Evolutionary conservation across 2,888 invertebrate genomes (phyloP), one percentile per base, ranked within the genome.

Genomic region (Chloromyia formosa): DNA sequence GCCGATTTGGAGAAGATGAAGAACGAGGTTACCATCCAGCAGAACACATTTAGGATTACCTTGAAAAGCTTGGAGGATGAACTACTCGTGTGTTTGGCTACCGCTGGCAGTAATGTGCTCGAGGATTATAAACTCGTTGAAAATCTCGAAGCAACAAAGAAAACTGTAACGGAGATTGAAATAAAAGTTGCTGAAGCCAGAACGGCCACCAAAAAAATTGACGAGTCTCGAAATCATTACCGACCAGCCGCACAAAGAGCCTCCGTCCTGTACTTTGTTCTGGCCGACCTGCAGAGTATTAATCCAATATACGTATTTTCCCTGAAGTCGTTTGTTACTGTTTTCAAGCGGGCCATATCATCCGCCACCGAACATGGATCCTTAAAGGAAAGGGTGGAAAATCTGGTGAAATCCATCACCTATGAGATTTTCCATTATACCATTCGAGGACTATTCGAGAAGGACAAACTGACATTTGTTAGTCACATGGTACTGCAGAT

Each of bases 231-330:
- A 77, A 97, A 97, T 83, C 90, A 91, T 82, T 98, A 97, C 84
- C 88, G 92, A 78, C 90, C 92, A 1, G 96, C 95, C 1, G 96
- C 97, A 0, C 89, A 92, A 0, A 87, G 97, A 75, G 95, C 96
- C 0, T 96, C 97, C 0, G 88, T 98, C 0, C 86, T 98, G 0
- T 98, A 97, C 85, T 98, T 98, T 84, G 95, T 97, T 72, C 87
- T 98, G 76, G 96, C 95, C 82, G 97, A 97, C 81, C 86, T 98
- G 62, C 90, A 92, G 86, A 94, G 94, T 83, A 97, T 98, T 80
- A 96, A 97, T 85, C 94, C 94, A 53, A 94, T 98, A 82, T 98
- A 98, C 83, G 96, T 97, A 83, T 98, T 97, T 86, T 97, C 97
- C 0, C 86, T 98, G 73, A 97, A 97, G 85, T 95, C 97, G 0